Conservation (phyloP, 2,888 invertebrate genomes). For the Osmoderma eremita region DNA sequence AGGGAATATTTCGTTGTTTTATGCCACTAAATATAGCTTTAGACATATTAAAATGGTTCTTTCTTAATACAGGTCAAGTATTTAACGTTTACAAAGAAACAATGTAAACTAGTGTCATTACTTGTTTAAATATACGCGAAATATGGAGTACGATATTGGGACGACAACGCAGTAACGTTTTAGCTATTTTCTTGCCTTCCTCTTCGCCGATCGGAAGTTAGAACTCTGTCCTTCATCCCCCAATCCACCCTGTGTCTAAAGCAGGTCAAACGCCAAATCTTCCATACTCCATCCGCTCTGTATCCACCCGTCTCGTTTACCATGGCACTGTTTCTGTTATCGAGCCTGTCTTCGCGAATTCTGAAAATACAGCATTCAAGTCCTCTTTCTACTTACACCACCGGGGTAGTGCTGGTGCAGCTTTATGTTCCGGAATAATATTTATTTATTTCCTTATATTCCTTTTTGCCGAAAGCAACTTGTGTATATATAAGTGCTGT, state of each 20-base stretch:
- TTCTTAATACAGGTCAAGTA: too few species aligned
- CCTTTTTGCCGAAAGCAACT: too few species aligned
- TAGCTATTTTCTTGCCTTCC: slow-evolving; percentile 25
- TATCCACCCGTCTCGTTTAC: neutral
- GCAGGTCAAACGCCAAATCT: neutral
- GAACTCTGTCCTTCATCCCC: neutral
- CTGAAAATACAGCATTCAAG: slow-evolving; percentile 26
- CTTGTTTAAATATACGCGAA: slow-evolving; percentile 50
- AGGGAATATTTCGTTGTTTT: neutral
- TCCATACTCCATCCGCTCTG: neutral
- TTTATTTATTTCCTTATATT: slow-evolving; percentile 30
- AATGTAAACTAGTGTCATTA: slow-evolving; percentile 51
- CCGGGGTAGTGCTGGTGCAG: neutral
- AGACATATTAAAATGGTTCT: slow-evolving; percentile 31
- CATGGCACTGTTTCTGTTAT: slow-evolving; percentile 29
- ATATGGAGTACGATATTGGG: slow-evolving; percentile 20
- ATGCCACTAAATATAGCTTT: neutral
- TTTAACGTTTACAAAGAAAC: slow-evolving; percentile 47
- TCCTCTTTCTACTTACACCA: slow-evolving; percentile 27
- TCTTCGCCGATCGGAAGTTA: slow-evolving; percentile 19
- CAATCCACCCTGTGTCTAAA: neutral
- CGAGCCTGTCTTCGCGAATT: slow-evolving; percentile 6
- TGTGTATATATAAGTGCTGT: neutral
- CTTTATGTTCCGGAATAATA: slow-evolving; percentile 36
- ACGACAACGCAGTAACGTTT: slow-evolving; percentile 31